These are phyloP conservation scores for Ciconia nigra DNA, from an alignment of 2,797 vertebrate species.

Conservation along the genomic window DNA sequence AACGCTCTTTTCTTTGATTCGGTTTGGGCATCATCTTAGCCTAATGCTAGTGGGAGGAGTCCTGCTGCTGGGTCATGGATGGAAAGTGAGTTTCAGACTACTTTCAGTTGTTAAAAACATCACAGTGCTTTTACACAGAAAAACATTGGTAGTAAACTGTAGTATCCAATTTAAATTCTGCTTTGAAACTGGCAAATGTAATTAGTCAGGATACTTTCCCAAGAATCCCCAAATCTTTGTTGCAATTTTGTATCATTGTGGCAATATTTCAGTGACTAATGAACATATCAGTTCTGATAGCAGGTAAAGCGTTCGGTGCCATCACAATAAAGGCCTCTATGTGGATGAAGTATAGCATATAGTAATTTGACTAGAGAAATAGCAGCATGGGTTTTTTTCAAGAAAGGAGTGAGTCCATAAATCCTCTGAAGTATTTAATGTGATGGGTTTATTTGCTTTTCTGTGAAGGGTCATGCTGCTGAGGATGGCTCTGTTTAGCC, in stretches of 20 bases:
- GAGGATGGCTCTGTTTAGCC: background rate
- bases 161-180: background rate
- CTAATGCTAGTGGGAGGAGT: background rate
- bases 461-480: background rate
- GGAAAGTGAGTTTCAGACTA: background rate
- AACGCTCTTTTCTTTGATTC: background rate
- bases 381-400: background rate
- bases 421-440: background rate
- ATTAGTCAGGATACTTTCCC: background rate
- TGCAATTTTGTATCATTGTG: background rate
- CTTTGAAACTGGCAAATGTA: background rate
- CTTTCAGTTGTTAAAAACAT: background rate
- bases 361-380: background rate
- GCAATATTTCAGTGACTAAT: background rate
- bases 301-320: background rate
- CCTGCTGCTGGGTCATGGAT: background rate
- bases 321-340: background rate
- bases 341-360: background rate
- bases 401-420: background rate
- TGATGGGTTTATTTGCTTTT: background rate
- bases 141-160: background rate
- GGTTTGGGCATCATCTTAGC: background rate
- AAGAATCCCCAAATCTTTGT: background rate
- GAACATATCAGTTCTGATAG: fast-evolving
- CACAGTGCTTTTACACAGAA: fast-evolving